A percentile compares a stretch with the other conserved stretches of the same genome.
These are phyloP conservation scores for Heterodera filipjevi DNA, from an alignment of 2,888 invertebrate genomes.

Conservation along the genomic window DNA sequence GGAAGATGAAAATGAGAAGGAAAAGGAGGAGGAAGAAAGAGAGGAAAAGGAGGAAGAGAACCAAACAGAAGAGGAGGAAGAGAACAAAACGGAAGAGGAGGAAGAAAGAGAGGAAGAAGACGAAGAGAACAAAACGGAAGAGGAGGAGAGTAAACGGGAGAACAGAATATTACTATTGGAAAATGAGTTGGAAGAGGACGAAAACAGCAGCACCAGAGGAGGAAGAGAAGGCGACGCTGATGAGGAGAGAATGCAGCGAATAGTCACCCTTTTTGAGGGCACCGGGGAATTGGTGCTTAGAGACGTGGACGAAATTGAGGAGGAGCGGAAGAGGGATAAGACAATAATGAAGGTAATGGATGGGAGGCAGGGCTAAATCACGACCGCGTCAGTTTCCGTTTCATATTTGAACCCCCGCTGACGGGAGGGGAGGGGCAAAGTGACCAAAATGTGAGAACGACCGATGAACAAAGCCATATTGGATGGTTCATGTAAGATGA, in stretches of 20 bases:
- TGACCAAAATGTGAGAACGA: too few relatives aligned
- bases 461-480: too few relatives aligned
- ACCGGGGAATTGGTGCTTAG: not conserved
- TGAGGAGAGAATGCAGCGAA: not conserved
- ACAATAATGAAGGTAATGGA: slow-evolving; percentile 3
- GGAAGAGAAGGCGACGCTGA: not conserved
- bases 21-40: not conserved
- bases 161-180: not conserved
- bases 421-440: not conserved
- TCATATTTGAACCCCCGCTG: not conserved
- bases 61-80: not conserved
- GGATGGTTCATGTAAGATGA: too few relatives aligned
- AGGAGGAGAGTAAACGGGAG: not conserved
- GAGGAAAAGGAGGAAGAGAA: not conserved
- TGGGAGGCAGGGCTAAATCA: too few relatives aligned
- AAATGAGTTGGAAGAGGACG: not conserved
- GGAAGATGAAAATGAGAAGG: not conserved
- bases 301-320: slow-evolving; percentile 23
- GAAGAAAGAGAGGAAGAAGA: not conserved
- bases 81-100: not conserved
- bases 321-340: slow-evolving; percentile 17
- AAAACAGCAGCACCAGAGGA: not conserved
- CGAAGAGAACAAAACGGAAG: not conserved
- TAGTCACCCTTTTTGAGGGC: not conserved
- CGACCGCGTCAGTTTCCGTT: too few relatives aligned